Percentiles rank a stretch among this genome's conserved stretches.
Evolutionary conservation across 2,113 vertebrate genomes (phyloP).

Genomic region (Nannospalax galili): DNA sequence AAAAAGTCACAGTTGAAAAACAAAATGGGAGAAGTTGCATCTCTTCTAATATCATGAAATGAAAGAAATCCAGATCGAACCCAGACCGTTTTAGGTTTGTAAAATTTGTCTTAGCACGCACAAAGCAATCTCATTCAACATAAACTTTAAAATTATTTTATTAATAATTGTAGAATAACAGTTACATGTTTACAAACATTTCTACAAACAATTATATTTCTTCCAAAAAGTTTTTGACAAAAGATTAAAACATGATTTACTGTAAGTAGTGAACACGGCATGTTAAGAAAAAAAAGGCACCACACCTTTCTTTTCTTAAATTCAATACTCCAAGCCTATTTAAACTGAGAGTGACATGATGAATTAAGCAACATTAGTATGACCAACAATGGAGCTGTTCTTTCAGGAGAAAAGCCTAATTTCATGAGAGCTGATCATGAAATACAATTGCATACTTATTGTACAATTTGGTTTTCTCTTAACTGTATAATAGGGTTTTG

Average conservation of each 20-base stretch:
- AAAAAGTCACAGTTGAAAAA: constrained; percentile 12
- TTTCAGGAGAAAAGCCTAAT: neutral
- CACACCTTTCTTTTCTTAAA: constrained; percentile 29
- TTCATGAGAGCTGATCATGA: neutral
- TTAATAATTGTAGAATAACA: constrained; percentile 70
- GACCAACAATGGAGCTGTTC: neutral
- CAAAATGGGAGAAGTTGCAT: neutral
- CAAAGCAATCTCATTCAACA: constrained; percentile 72
- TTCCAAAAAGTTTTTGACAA: constrained; percentile 53
- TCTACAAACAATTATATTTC: constrained; percentile 57
- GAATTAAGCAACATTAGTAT: neutral
- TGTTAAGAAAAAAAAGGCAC: neutral
- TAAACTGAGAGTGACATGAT: constrained; percentile 5
- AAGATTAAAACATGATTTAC: constrained; percentile 60
- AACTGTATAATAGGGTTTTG: neutral
- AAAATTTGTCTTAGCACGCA: constrained; percentile 36
- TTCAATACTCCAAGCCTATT: neutral
- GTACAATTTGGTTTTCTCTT: too few species aligned
- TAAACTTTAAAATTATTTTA: constrained; percentile 73
- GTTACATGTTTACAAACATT: constrained; percentile 72
- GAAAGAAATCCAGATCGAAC: constrained; percentile 32
- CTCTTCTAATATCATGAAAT: neutral
- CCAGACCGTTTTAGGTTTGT: constrained; percentile 27
- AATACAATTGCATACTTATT: neutral
- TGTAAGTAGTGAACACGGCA: constrained; percentile 45